phyloP scores from a whole-genome alignment of 2,797 vertebrate genomes.

The Megaceryle alcyon region DNA sequence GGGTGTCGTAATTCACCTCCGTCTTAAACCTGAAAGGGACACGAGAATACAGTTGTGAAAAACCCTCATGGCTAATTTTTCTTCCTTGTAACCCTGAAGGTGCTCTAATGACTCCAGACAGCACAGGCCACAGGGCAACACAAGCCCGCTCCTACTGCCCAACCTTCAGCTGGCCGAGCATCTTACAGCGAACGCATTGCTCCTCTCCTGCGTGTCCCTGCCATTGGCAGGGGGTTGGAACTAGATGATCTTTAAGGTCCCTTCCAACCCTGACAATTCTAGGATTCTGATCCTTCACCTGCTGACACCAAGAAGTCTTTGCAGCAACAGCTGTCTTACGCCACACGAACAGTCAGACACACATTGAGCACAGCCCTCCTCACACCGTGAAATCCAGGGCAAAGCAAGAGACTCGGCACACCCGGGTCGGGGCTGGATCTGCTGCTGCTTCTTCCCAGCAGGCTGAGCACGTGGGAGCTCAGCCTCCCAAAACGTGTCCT shows the following conservation, averaged over 20 bases:
- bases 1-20: slow-evolving; percentile 95
- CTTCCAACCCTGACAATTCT: too few species aligned
- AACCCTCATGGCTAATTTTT: background rate
- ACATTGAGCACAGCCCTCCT: background rate
- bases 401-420: fast-evolving
- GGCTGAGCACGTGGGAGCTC: background rate
- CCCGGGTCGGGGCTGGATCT: background rate
- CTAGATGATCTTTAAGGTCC: too few species aligned
- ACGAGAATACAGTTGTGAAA: fast-evolving
- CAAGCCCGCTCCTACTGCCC: background rate
- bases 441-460: background rate
- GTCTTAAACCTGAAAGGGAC: slow-evolving; percentile 89
- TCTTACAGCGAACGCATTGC: fast-evolving
- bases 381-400: background rate
- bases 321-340: fast-evolving
- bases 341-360: fast-evolving
- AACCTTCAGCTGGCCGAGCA: background rate
- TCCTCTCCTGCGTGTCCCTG: background rate
- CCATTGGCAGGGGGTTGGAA: too few species aligned
- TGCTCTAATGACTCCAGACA: background rate
- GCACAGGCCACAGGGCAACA: fast-evolving
- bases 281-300: background rate
- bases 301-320: fast-evolving
- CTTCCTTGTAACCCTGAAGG: background rate
- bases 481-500: background rate